These are phyloP conservation scores for Rhinolophus sinicus DNA, from an alignment of 2,113 vertebrate species.

Conservation along the genomic window DNA sequence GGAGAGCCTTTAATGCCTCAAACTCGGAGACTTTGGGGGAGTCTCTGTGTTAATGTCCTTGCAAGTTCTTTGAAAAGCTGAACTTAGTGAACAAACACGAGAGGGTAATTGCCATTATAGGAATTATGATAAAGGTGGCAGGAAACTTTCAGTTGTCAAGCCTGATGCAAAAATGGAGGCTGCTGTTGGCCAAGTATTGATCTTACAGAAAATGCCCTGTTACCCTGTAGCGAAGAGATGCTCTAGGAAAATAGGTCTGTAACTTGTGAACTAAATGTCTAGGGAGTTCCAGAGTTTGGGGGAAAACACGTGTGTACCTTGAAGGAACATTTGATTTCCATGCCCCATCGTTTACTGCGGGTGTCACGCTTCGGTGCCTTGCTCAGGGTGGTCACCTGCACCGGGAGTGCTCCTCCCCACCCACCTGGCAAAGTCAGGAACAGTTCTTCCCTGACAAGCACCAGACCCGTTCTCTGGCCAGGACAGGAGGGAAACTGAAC, in stretches of 20 bases:
- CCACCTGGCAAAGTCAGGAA: not conserved
- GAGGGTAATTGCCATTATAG: not conserved
- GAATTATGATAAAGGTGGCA: not conserved
- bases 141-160: not conserved
- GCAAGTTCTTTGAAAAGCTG: constrained; percentile 11
- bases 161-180: not conserved
- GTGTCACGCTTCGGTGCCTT: not conserved
- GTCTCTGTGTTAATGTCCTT: not conserved
- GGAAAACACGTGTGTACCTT: not conserved
- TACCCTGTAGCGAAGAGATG: not conserved
- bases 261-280: not conserved
- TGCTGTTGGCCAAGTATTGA: not conserved
- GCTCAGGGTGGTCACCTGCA: not conserved
- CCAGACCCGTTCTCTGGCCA: not conserved
- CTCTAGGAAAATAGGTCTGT: not conserved
- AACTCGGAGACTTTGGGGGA: not conserved
- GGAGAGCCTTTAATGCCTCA: not conserved
- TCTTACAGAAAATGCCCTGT: not conserved
- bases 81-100: not conserved
- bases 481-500: not conserved
- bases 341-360: not conserved
- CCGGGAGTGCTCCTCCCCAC: not conserved
- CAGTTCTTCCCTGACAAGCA: not conserved
- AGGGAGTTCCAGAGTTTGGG: not conserved
- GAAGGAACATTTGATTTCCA: not conserved